Evolutionary conservation across 2,888 invertebrate genomes (phyloP), one percentile per base, ranked within the genome.

Genomic region (Tetrapedia diversipes): DNA sequence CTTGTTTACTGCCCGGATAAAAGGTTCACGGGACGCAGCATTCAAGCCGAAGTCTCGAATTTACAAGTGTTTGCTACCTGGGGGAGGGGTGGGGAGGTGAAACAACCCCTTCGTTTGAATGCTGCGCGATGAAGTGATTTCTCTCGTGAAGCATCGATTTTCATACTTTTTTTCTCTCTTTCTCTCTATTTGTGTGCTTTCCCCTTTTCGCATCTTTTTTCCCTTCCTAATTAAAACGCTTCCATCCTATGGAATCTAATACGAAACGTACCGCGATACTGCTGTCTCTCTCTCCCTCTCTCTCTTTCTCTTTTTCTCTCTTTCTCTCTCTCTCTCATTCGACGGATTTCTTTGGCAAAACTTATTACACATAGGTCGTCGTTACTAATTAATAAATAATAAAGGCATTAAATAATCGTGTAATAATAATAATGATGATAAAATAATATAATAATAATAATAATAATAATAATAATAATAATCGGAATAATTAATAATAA

Each of bases 341-440:
- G 78, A 85, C 83, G 86, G 84, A 82, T 87, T 90, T 91, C 91
- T 91, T 91, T 91, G 91, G 91, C 91, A 91, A 91, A 91, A 91
- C 91, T 91, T 91, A 91, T 91, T 91, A 91, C 91, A 91, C 91
- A 90, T 90, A 91, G 87, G 89, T 91, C 88, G 87, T 90, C 86
- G 85, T 87, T 89, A 90, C 82, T 63, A 89, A 88, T 90, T 89
- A 90, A 91, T 91, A 91, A 91, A 91, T 90, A 91, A 90, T 89
- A 88, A 88, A 85, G 84, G 82, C 82, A 90, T 90, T 89, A 89
- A 90, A 90, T 91, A 90, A 86, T 86, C 79, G 78, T 84, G 81
- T 81, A 78, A 88, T 87, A 85, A 87, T 85, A 72, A 85, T 86
- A 63, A 86, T 86, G 70, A 86, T 82, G 59, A 79, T 82, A 80